Conservation (phyloP, 2,797 vertebrate genomes). For the Microtus obscurus region DNA sequence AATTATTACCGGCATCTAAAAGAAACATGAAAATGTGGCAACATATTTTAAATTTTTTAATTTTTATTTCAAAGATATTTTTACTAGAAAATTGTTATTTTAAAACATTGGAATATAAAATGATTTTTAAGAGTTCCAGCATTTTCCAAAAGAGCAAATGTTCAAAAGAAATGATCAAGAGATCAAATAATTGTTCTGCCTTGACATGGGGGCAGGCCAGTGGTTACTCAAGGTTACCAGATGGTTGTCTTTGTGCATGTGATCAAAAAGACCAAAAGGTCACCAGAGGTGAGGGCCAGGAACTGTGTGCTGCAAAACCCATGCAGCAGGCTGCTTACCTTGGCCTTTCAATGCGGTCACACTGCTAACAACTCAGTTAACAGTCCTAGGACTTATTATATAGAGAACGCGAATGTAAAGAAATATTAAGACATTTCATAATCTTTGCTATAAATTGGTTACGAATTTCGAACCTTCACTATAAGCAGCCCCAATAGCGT, state of each 20-base stretch:
- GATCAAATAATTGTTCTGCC: slow-evolving; percentile 74
- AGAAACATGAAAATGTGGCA: slow-evolving; percentile 54
- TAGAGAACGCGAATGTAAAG: slow-evolving; percentile 38
- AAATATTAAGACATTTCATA: not conserved
- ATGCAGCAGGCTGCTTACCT: slow-evolving; percentile 41
- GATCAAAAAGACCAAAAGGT: slow-evolving; percentile 91
- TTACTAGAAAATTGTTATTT: slow-evolving; percentile 56
- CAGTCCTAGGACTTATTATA: slow-evolving; percentile 64
- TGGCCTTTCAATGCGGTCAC: slow-evolving; percentile 28
- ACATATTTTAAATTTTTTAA: slow-evolving; percentile 2
- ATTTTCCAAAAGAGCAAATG: slow-evolving; percentile 82
- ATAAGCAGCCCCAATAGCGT: not conserved
- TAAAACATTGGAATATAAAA: slow-evolving; percentile 30
- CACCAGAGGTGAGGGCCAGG: slow-evolving; percentile 87
- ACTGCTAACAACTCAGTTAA: slow-evolving; percentile 21
- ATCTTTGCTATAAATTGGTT: not conserved
- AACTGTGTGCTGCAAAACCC: slow-evolving; percentile 89
- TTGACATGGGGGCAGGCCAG: slow-evolving; percentile 85
- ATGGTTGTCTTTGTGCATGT: slow-evolving; percentile 89
- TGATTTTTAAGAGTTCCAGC: slow-evolving; percentile 28
- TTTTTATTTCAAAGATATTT: slow-evolving; percentile 50
- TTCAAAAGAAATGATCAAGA: not conserved
- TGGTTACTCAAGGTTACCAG: slow-evolving; percentile 89
- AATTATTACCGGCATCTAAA: slow-evolving; percentile 32
- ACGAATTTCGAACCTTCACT: slow-evolving; percentile 22